phyloP scores from a whole-genome alignment of 2,113 vertebrate species.

The Pygoscelis antarcticus region DNA sequence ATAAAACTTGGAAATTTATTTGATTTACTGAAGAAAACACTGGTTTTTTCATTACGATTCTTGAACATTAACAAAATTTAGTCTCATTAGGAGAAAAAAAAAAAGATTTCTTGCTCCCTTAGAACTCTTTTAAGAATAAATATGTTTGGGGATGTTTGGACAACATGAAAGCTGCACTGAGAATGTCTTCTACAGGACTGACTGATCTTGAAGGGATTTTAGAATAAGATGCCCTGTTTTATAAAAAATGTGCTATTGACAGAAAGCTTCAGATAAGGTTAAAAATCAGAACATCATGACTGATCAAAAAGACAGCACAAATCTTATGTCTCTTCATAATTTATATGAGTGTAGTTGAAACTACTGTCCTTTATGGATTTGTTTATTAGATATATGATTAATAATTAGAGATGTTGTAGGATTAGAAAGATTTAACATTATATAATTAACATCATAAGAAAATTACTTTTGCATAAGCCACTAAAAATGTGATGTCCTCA shows the following conservation, averaged over 20 bases:
- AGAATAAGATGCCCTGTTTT: not conserved
- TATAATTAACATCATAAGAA: not conserved
- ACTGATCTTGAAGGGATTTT: not conserved
- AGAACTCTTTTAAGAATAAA: not conserved
- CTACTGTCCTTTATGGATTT: not conserved
- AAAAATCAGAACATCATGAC: not conserved
- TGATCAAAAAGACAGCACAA: not conserved
- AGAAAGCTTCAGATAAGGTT: not conserved
- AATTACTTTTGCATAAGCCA: not conserved
- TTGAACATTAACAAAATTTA: not conserved
- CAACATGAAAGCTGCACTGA: not conserved
- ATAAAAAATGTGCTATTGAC: not conserved
- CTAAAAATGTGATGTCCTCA: not conserved
- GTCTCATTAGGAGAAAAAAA: not conserved
- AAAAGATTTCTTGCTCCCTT: not conserved
- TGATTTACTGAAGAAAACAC: not conserved
- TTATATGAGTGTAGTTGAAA: not conserved
- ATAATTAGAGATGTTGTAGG: not conserved
- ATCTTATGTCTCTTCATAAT: not conserved
- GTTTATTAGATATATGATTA: not conserved
- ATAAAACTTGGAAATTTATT: not conserved
- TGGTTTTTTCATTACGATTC: not conserved
- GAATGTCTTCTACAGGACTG: not conserved
- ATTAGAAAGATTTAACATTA: not conserved
- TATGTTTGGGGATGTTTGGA: not conserved